phyloP scores from a whole-genome alignment of 2,888 invertebrate genomes.

The Pelosia muscerda region DNA sequence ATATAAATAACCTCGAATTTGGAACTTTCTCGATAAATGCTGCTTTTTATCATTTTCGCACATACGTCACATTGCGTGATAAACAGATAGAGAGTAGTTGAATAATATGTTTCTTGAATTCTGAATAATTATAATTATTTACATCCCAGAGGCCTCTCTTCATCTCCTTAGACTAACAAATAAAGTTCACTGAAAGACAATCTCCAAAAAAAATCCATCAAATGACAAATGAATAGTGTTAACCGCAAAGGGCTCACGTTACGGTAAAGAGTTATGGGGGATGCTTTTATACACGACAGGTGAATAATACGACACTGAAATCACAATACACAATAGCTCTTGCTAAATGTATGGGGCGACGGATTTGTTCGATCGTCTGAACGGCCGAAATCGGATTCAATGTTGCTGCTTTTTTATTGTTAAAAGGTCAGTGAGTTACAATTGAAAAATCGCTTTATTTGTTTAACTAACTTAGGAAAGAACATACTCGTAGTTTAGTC shows the following conservation, averaged over 20 bases:
- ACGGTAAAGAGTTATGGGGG: constrained; percentile 62
- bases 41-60: too few relatives aligned
- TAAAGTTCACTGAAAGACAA: constrained; percentile 1
- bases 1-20: too few relatives aligned
- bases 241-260: constrained; percentile 59
- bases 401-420: constrained; percentile 5
- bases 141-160: too few relatives aligned
- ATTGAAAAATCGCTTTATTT: background rate
- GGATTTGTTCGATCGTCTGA: background rate
- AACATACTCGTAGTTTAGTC: too few relatives aligned
- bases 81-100: too few relatives aligned
- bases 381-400: background rate
- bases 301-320: constrained; percentile 63
- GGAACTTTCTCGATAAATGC: too few relatives aligned
- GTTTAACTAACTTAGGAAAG: too few relatives aligned
- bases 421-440: constrained; percentile 7
- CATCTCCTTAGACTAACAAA: too few relatives aligned
- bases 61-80: too few relatives aligned
- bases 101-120: too few relatives aligned
- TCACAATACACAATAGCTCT: constrained; percentile 54
- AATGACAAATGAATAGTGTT: constrained; percentile 64
- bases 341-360: constrained; percentile 3
- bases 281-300: constrained; percentile 64
- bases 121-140: too few relatives aligned
- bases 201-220: constrained; percentile 25